A percentile compares a stretch with the other conserved stretches of the same genome.
Conservation (phyloP, 1,140 invertebrate genomes). For the Panonychus citri region DNA sequence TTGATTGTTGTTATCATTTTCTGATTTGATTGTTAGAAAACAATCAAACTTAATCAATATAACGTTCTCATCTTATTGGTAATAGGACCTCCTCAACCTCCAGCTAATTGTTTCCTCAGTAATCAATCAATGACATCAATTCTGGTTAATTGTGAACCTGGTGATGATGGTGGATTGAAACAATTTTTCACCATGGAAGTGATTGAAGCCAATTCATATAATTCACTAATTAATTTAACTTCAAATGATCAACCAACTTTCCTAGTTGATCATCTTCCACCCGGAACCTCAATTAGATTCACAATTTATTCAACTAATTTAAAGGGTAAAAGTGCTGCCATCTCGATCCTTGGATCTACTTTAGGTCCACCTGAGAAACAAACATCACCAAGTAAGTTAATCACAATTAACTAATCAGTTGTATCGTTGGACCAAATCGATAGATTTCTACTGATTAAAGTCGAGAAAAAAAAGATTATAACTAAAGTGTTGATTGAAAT, state of each 20-base stretch:
- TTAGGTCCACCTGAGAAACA: slow-evolving; percentile 49
- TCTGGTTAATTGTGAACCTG: slow-evolving; percentile 45
- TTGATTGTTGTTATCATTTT: too few species aligned
- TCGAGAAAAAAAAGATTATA: too few species aligned
- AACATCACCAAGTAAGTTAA: not conserved
- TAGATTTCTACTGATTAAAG: too few species aligned
- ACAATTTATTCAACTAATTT: slow-evolving; percentile 12
- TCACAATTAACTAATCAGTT: too few species aligned
- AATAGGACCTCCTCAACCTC: slow-evolving; percentile 17
- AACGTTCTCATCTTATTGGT: not conserved
- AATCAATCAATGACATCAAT: slow-evolving; percentile 23
- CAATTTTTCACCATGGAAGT: slow-evolving; percentile 58
- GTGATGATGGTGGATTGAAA: slow-evolving; percentile 58
- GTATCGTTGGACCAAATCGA: too few species aligned
- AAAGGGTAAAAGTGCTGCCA: slow-evolving; percentile 38
- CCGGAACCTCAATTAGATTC: not conserved
- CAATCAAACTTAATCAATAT: too few species aligned
- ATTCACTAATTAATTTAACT: slow-evolving; percentile 29
- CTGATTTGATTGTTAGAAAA: too few species aligned
- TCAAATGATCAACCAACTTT: slow-evolving; percentile 11
- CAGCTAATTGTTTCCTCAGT: slow-evolving; percentile 13
- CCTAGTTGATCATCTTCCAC: slow-evolving; percentile 24
- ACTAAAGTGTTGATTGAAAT: too few species aligned
- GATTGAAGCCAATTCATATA: slow-evolving; percentile 29
- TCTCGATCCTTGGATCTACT: slow-evolving; percentile 55